Evolutionary conservation across 2,888 invertebrate species (phyloP).

Genomic region (Eremobia ochroleuca): DNA sequence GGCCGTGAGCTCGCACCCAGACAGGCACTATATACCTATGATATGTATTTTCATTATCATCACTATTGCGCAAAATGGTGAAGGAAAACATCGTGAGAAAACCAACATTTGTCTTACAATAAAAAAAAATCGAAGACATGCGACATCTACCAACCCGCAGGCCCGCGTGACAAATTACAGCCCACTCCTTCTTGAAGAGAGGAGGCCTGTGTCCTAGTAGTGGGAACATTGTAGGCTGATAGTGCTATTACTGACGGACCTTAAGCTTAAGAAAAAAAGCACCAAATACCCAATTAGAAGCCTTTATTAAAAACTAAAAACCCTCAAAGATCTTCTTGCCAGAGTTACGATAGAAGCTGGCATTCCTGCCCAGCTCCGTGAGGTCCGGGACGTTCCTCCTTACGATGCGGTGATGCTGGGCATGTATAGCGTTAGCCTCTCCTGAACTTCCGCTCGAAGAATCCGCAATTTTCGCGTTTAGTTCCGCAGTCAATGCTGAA

Average conservation of each 20-base stretch:
- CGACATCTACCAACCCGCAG: background rate
- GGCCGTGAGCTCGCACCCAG: background rate
- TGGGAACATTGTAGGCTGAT: background rate
- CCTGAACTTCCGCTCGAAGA: constrained; percentile 28
- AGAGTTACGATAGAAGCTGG: constrained; percentile 70
- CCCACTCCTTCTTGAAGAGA: no score
- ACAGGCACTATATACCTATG: background rate
- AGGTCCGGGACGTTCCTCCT: constrained; percentile 50
- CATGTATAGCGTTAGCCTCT: constrained; percentile 1
- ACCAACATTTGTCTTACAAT: background rate
- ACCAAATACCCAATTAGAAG: constrained; percentile 1
- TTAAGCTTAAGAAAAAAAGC: background rate
- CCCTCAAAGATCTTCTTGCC: constrained; percentile 71
- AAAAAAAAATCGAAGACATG: background rate
- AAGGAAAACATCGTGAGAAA: background rate
- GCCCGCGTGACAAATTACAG: no score
- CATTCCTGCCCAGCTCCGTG: constrained; percentile 68
- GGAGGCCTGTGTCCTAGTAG: background rate
- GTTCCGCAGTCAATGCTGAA: constrained; percentile 17
- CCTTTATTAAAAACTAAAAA: constrained; percentile 57
- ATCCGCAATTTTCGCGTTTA: background rate
- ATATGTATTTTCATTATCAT: no score
- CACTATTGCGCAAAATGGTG: background rate
- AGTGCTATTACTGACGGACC: background rate
- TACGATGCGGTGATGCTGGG: background rate